Conservation (phyloP, 2,888 invertebrate genomes). For the Caenorhabditis afra region DNA sequence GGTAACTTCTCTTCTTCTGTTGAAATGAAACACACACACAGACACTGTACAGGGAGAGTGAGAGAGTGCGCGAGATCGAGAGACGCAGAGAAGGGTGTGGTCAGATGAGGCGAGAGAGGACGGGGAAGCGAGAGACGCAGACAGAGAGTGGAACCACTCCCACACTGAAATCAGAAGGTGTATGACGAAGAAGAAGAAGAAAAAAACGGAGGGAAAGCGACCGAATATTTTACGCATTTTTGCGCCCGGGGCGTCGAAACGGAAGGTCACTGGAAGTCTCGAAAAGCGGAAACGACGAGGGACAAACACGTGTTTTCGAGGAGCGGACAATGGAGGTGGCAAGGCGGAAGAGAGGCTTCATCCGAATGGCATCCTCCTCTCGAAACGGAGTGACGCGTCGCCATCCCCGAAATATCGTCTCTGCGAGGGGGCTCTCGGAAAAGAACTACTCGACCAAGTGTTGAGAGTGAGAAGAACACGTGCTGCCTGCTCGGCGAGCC, state of each 20-base stretch:
- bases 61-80: constrained; percentile 21
- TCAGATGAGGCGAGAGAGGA: constrained; percentile 6
- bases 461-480: not conserved
- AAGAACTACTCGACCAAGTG: not conserved
- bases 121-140: constrained; percentile 8
- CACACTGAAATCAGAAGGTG: constrained; percentile 33
- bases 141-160: constrained; percentile 39
- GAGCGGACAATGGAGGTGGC: constrained; percentile 16
- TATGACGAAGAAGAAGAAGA: not conserved
- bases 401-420: constrained; percentile 1
- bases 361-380: constrained; percentile 1
- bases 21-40: constrained; percentile 7
- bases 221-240: constrained; percentile 50
- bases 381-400: not conserved
- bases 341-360: not conserved
- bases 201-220: constrained; percentile 3
- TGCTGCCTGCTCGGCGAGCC: not conserved
- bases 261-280: constrained; percentile 7
- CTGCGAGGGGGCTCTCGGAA: constrained; percentile 3
- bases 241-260: constrained; percentile 19
- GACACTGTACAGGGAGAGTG: constrained; percentile 8
- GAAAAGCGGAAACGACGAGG: not conserved
- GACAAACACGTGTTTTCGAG: constrained; percentile 13
- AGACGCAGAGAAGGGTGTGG: constrained; percentile 44
- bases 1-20: constrained; percentile 15